Percentiles rank a stretch among this genome's conserved stretches.
phyloP scores from a whole-genome alignment of 2,888 invertebrate species.

The Plebejus argus region DNA sequence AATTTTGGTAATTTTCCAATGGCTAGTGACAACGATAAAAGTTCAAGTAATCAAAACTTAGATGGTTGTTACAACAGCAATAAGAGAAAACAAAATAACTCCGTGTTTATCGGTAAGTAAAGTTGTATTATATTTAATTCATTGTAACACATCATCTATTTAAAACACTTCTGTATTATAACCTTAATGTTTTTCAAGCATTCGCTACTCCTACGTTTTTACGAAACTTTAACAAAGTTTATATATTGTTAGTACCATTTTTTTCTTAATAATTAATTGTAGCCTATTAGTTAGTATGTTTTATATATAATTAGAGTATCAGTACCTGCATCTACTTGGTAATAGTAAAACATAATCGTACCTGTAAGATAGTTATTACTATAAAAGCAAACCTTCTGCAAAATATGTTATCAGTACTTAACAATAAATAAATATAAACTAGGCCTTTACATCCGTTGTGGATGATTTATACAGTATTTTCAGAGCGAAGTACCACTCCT shows the following conservation, averaged over 20 bases:
- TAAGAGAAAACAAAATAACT: conserved; percentile 59
- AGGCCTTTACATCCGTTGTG: too few relatives aligned
- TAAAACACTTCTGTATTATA: neutral
- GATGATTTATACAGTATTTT: too few relatives aligned
- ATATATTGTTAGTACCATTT: neutral
- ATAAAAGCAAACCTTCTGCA: too few relatives aligned
- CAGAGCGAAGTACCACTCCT: too few relatives aligned
- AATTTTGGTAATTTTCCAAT: conserved; percentile 60
- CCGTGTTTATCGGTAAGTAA: conserved; percentile 63
- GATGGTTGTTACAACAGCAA: conserved; percentile 68
- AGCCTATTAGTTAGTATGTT: neutral
- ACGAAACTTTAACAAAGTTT: neutral
- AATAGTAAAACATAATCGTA: too few relatives aligned
- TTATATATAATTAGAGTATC: too few relatives aligned
- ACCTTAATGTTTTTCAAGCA: neutral
- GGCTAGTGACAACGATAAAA: conserved; percentile 79
- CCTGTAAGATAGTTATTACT: too few relatives aligned
- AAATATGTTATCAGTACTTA: too few relatives aligned
- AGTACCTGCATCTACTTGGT: too few relatives aligned
- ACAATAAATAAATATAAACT: too few relatives aligned
- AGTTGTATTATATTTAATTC: conserved; percentile 27
- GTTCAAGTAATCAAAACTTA: conserved; percentile 72
- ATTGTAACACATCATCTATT: neutral
- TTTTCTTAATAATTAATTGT: neutral
- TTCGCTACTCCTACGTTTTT: neutral